Percentiles rank a stretch among this genome's conserved stretches.
phyloP scores from a whole-genome alignment of 2,797 vertebrate genomes.

The Takifugu rubripes region DNA sequence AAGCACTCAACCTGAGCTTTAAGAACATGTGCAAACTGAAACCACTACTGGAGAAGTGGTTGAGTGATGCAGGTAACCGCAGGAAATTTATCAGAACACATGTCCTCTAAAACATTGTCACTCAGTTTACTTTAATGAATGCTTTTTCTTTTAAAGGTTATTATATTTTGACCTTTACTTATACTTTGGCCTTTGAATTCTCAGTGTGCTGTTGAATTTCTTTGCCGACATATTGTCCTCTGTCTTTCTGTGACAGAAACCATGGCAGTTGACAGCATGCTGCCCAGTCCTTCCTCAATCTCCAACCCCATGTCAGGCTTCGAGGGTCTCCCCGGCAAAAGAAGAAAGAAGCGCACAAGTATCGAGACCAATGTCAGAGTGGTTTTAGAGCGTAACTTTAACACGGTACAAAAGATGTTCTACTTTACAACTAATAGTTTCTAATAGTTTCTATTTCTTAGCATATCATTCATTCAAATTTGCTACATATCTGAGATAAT shows the following conservation, averaged over 20 bases:
- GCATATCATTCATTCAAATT: background rate
- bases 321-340: conserved; percentile 84
- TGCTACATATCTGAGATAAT: no score
- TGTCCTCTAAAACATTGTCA: background rate
- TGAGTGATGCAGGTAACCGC: conserved; percentile 83
- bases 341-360: conserved; percentile 92
- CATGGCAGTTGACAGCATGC: conserved; percentile 89
- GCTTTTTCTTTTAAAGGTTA: no score
- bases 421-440: no score
- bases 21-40: conserved; percentile 97
- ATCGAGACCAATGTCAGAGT: conserved; percentile 90
- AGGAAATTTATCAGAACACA: background rate
- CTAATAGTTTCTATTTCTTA: no score
- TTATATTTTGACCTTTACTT: no score
- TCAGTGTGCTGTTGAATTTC: background rate
- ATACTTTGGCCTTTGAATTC: background rate
- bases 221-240: background rate
- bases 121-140: background rate
- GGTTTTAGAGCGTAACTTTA: conserved; percentile 86
- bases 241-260: conserved; percentile 69
- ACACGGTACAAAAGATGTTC: conserved; percentile 68
- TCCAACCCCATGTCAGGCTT: conserved; percentile 82
- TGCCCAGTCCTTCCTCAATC: conserved; percentile 85
- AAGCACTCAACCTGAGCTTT: conserved; percentile 91
- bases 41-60: conserved; percentile 90